Base-by-base conservation (phyloP, 2,113 vertebrate genomes). In the Petromus typicus region DNA sequence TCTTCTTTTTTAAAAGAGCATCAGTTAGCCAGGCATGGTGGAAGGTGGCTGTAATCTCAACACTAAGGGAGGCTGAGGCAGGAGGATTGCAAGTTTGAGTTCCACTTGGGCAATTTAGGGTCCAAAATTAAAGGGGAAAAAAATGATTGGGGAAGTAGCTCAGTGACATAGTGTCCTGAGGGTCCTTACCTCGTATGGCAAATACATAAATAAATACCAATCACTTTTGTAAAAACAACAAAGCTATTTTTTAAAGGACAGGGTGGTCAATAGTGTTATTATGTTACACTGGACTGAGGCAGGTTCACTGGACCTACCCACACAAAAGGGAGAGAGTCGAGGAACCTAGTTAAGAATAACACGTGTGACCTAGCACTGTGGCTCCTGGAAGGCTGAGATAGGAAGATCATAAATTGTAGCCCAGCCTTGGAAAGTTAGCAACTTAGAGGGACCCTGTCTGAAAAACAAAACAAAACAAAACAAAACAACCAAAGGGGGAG, bases 151-250 rank as follows among this genome's bases (percentile, higher is more conserved):
- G 73, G 45, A 51, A 18, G 27, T 20, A 51, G 45, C 45, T 78
- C 45, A 78, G 45, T 20, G 45, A 51, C 32, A 51, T 14, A 18
- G 48, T 78, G 30, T 27, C 27, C 3, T 5, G 8, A 51, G 22
- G 73, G 73, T 45, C 45, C 75, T 14, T 78, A 48, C 3, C 30
- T 9, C 32, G 45, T 30, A 30, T 30, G 25, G 40, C 40, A 78
- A 78, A 78, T 25, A 78, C 51, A 76, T 25, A 51, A 76, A 48
- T 48, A 73, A 56, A 56, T 56, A 56, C 61, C 30, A 54, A 56
- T 83, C 89, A 78, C 20, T 94, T 92, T 87, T 94, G 51, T 57
- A 63, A 88, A 64, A 90, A 59, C 22, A 78, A 59, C 11, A 57
- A 43, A 73, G 67, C 67, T 43, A 45, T 73, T 34, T 71, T 76